Evolutionary conservation across 2,113 vertebrate species (phyloP), one percentile per base, ranked within the genome.

Genomic region (Calidris pugnax): DNA sequence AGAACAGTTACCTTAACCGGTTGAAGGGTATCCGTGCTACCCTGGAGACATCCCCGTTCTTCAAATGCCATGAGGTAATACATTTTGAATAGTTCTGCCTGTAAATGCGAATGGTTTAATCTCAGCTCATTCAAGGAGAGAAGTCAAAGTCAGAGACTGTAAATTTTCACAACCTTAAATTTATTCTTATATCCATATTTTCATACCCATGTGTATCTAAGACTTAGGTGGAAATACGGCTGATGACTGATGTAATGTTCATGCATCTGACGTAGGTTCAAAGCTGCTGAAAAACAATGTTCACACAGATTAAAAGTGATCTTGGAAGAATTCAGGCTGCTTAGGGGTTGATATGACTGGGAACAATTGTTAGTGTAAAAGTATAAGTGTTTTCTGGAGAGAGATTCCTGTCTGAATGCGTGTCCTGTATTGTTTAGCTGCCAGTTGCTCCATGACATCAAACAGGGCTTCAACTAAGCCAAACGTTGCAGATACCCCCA

Each of bases 21-120:
- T 98, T 99, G 95, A 98, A 98, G 91, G 99, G 99, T 79, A 98
- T 99, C 84, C 98, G 96, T 4, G 98, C 96, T 83, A 99, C 98
- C 35, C 97, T 99, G 95, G 99, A 99, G 97, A 97, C 95, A 7
- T 99, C 99, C 22, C 96, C 98, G 0, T 99, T 99, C 98, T 99
- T 99, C 97, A 99, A 98, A 97, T 98, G 98, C 84, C 99, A 99
- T 8, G 99, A 99, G 99, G 99, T 99, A 98, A 98, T 75, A 41
- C 63, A 4, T 66, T 86, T 86, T 74, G 32, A 45, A 47, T 8
- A 84, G 20, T 72, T 41, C 48, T 87, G 28, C 50, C 37, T 93
- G 23, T 27, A 90, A 92, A 39, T 50, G 19, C 6, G 14, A 71
- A 48, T 2, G 12, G 23, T 69, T 85, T 78, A 53, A 78, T 59